Percentiles rank a stretch among this genome's conserved stretches.
These are phyloP conservation scores for Anser cygnoides DNA, from an alignment of 2,113 vertebrate species.

Conservation along the genomic window DNA sequence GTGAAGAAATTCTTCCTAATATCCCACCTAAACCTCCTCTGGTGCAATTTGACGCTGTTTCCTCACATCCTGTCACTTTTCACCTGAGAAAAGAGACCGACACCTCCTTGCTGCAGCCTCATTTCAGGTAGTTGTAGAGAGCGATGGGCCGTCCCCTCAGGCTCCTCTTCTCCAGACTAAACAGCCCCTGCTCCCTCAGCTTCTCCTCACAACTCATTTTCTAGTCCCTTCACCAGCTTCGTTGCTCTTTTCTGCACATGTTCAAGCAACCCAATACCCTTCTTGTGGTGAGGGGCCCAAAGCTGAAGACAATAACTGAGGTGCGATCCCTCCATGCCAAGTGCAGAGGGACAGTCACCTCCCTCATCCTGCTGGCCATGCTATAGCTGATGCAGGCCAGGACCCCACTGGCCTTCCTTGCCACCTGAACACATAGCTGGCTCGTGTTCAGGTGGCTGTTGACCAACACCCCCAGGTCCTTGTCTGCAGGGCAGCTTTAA, in stretches of 20 bases:
- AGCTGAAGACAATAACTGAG: neutral
- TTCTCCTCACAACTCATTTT: neutral
- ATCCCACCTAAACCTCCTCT: neutral
- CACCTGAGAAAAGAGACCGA: neutral
- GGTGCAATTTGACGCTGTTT: neutral
- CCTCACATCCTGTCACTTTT: neutral
- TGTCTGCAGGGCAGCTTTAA: neutral
- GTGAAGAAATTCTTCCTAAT: neutral
- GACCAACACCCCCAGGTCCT: neutral
- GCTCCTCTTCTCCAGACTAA: neutral
- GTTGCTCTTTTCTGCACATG: neutral
- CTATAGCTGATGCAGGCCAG: neutral
- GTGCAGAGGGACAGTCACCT: no score
- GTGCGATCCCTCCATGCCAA: neutral
- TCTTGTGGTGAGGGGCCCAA: neutral
- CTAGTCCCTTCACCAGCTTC: neutral
- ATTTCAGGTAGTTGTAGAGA: neutral
- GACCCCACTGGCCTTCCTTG: neutral
- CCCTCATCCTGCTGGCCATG: neutral
- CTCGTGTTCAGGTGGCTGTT: neutral
- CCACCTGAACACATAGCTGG: neutral
- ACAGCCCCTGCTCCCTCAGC: neutral
- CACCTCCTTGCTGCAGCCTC: neutral
- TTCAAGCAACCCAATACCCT: neutral
- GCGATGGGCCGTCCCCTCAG: neutral